A percentile compares a stretch with the other conserved stretches of the same genome.
Evolutionary conservation across 2,797 vertebrate genomes (phyloP).

Genomic region (Phataginus tricuspis): DNA sequence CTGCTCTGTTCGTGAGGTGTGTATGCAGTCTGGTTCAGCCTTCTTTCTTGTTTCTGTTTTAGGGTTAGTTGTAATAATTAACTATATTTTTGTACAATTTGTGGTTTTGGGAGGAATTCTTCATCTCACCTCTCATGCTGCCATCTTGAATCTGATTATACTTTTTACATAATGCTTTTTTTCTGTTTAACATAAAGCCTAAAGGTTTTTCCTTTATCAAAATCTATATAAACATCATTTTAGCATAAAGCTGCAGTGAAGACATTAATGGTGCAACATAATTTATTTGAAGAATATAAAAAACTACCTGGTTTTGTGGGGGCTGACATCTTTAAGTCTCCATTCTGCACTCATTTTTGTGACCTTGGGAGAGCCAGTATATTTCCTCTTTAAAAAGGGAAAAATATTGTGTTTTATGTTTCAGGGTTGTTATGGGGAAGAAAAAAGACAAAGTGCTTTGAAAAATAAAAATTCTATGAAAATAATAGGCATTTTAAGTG

Average conservation of each 20-base stretch:
- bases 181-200: conserved; percentile 18
- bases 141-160: too few species aligned
- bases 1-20: too few species aligned
- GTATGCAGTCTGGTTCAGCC: too few species aligned
- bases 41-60: too few species aligned
- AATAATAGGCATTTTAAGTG: conserved; percentile 41
- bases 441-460: conserved; percentile 33
- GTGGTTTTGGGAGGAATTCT: too few species aligned
- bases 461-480: conserved; percentile 58
- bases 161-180: not conserved
- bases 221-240: not conserved
- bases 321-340: not conserved
- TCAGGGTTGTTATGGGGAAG: not conserved
- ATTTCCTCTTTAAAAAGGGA: conserved; percentile 29
- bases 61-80: too few species aligned
- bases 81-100: too few species aligned
- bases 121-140: too few species aligned
- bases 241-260: not conserved
- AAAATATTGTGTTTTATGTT: conserved; percentile 38
- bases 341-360: conserved; percentile 1
- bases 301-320: not conserved
- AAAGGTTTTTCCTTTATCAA: conserved; percentile 11
- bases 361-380: not conserved
- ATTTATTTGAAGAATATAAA: conserved; percentile 16
- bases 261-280: not conserved